phyloP scores from a whole-genome alignment of 2,888 invertebrate species.

The Physocephala rufipes region DNA sequence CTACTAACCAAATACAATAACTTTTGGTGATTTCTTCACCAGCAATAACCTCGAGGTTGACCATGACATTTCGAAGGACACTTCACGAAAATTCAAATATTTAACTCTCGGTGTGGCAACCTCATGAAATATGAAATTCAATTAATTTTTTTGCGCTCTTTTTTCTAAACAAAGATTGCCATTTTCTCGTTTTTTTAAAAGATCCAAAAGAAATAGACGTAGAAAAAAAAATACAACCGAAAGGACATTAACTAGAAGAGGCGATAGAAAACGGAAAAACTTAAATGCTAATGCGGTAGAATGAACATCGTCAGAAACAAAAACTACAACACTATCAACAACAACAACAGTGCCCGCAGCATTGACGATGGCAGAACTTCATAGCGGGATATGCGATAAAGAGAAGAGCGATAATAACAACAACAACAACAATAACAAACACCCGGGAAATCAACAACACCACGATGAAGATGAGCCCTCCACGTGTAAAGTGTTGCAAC shows the following conservation, averaged over 20 bases:
- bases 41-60: background rate
- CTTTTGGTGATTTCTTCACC: background rate
- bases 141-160: slow-evolving; percentile 22
- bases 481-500: slow-evolving; percentile 1
- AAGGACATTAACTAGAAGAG: background rate
- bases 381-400: too few relatives aligned
- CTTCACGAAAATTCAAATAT: background rate
- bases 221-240: background rate
- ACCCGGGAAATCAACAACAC: too few relatives aligned
- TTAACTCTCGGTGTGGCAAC: slow-evolving; percentile 5
- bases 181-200: background rate
- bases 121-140: slow-evolving; percentile 40
- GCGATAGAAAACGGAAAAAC: background rate
- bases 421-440: background rate
- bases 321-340: slow-evolving; percentile 10
- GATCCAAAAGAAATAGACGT: background rate
- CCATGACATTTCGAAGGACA: slow-evolving; percentile 3
- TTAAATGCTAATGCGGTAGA: background rate
- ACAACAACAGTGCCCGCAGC: slow-evolving; percentile 9
- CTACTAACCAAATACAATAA: too few relatives aligned
- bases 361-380: background rate
- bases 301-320: background rate
- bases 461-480: too few relatives aligned
- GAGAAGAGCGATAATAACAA: too few relatives aligned
- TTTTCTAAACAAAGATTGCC: background rate